These are phyloP conservation scores for Melanerpes formicivorus DNA, from an alignment of 2,113 vertebrate genomes.

Conservation along the genomic window DNA sequence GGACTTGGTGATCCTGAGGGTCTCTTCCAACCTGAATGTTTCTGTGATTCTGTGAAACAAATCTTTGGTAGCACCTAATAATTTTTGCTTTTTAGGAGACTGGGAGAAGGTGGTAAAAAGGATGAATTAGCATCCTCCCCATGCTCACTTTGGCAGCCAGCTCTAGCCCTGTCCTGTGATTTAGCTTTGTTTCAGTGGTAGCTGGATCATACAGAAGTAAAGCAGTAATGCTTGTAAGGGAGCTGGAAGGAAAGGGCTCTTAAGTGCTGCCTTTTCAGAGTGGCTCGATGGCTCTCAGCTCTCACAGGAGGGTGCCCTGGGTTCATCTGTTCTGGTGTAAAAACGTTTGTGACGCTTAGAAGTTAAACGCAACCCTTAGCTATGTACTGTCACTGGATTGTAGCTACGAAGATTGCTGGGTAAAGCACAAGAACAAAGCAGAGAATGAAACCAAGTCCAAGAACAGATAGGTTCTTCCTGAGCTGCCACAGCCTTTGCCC, in stretches of 20 bases:
- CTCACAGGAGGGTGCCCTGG: neutral
- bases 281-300: neutral
- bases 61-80: neutral
- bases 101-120: neutral
- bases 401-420: neutral
- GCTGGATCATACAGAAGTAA: neutral
- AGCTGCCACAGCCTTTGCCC: neutral
- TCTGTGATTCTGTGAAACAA: no score
- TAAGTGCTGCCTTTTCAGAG: neutral
- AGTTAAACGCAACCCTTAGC: neutral
- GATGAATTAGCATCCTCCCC: neutral
- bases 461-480: neutral
- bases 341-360: neutral
- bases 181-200: neutral
- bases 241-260: neutral
- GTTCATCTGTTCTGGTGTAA: neutral
- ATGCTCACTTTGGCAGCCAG: neutral
- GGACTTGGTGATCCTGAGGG: no score
- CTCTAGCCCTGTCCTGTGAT: neutral
- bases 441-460: neutral
- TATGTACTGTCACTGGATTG: neutral
- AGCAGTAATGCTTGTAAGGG: neutral
- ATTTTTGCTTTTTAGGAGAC: neutral
- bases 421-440: neutral
- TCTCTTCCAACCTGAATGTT: no score